A percentile compares a stretch with the other conserved stretches of the same genome.
Conservation (phyloP, 2,113 vertebrate genomes). For the Vireo altiloquus region DNA sequence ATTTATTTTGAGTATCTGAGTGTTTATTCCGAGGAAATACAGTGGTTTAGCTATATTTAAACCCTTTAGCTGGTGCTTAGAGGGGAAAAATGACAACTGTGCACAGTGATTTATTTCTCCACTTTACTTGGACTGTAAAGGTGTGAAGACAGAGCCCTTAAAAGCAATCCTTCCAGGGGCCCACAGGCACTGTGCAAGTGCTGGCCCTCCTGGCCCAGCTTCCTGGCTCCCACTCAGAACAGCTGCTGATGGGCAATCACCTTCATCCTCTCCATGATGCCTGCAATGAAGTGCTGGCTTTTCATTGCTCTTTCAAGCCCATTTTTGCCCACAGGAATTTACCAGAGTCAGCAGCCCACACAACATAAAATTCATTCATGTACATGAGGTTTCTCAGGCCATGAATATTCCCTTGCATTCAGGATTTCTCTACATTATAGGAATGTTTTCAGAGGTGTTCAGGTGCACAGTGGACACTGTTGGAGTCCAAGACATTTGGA, state of each 20-base stretch:
- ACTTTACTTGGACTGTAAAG: not conserved
- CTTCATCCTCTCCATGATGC: not conserved
- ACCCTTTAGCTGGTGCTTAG: not conserved
- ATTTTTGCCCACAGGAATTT: not conserved
- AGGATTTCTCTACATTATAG: not conserved
- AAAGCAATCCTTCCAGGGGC: not conserved
- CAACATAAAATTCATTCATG: not conserved
- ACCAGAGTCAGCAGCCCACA: not conserved
- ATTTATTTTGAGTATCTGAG: slow-evolving; percentile 60
- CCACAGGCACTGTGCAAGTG: not conserved
- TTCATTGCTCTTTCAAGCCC: not conserved
- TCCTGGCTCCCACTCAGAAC: not conserved
- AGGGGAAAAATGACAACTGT: slow-evolving; percentile 35
- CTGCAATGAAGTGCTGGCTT: not conserved
- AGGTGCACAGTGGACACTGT: not conserved
- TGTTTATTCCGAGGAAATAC: slow-evolving; percentile 41
- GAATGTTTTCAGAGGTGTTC: not conserved
- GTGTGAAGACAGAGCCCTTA: not conserved
- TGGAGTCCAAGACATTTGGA: too few relatives aligned
- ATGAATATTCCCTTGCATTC: fast-evolving
- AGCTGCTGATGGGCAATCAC: not conserved
- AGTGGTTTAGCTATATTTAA: slow-evolving; percentile 45
- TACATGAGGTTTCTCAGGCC: not conserved
- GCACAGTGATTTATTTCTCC: slow-evolving; percentile 35
- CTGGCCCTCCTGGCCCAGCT: not conserved